Percentiles rank a stretch among this genome's conserved stretches.
Conservation (phyloP, 2,113 vertebrate species). For the Anguilla rostrata region DNA sequence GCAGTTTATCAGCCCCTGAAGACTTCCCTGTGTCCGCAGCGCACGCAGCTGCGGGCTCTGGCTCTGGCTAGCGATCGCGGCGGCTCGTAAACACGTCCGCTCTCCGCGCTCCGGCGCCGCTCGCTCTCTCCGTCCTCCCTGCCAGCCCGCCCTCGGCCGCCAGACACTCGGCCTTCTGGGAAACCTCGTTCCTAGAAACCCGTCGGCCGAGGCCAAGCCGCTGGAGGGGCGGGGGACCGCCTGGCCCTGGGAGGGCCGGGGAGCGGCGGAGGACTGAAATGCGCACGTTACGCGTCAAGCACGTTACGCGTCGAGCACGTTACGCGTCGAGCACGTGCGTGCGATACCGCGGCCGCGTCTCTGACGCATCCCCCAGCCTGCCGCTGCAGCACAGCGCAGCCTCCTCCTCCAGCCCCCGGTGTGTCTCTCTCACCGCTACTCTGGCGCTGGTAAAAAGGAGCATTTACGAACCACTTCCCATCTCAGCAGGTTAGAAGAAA, state of each 20-base stretch:
- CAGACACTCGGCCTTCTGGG: constrained; percentile 56
- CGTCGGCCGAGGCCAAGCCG: constrained; percentile 51
- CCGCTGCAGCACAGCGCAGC: no score
- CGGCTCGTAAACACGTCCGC: constrained; percentile 65
- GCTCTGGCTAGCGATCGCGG: constrained; percentile 39
- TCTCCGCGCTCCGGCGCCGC: constrained; percentile 51
- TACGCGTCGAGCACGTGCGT: no score
- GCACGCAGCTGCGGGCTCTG: constrained; percentile 28
- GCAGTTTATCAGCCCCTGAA: background rate
- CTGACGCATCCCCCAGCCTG: no score
- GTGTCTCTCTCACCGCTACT: background rate
- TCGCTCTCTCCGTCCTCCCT: constrained; percentile 40
- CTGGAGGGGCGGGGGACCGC: constrained; percentile 59
- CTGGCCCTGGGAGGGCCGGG: constrained; percentile 27
- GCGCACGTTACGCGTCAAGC: background rate
- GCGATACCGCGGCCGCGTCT: no score
- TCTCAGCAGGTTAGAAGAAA: background rate
- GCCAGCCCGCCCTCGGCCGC: constrained; percentile 37
- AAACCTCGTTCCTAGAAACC: constrained; percentile 62
- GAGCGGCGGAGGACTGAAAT: background rate
- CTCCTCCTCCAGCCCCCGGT: no score
- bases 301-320: background rate
- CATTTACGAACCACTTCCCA: background rate
- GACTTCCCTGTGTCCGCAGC: background rate
- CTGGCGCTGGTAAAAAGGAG: background rate